Evolutionary conservation across 2,888 invertebrate genomes (phyloP), one percentile per base, ranked within the genome.

Genomic region (Ferrisia virgata): DNA sequence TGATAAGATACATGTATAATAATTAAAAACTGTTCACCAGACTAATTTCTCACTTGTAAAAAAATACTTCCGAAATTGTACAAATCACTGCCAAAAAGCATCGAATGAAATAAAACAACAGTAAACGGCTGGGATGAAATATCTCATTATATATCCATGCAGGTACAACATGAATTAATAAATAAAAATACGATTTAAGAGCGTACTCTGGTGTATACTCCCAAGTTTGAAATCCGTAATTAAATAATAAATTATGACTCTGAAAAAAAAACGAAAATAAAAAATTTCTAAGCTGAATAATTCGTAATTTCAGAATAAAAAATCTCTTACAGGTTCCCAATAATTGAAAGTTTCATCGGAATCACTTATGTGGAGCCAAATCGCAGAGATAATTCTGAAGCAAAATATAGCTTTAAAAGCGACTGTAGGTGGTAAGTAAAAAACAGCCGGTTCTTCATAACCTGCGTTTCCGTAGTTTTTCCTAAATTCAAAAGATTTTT

Each of bases 311-410:
- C 2, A 15, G 0, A 13, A 31, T 2, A 4, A 15, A 64, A 28
- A 2, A 36, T 18, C 4, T 1, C 89, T 88, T 88, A 96, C 92
- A 0, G 99, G 99, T 89, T 99, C 99, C 99, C 99, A 99, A 89
- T 98, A 99, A 89, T 99, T 99, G 88, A 92, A 99, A 0, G 98
- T 98, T 89, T 99, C 99, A 91, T 99, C 99, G 89, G 99, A 99
- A 89, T 99, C 99, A 9, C 95, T 92, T 85, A 99, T 94, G 87
- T 96, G 94, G 69, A 94, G 94, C 95, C 96, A 99, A 88, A 95
- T 93, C 2, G 97, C 97, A 33, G 97, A 94, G 88, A 94, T 93
- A 86, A 98, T 92, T 84, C 98, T 91, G 1, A 95, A 95, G 8
- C 94, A 93, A 78, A 97, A 89, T 84, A 98, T 90, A 0, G 95